Evolutionary conservation across 1,140 invertebrate species (phyloP), one percentile per base, ranked within the genome.

Genomic region (Catajapyx aquilonaris): DNA sequence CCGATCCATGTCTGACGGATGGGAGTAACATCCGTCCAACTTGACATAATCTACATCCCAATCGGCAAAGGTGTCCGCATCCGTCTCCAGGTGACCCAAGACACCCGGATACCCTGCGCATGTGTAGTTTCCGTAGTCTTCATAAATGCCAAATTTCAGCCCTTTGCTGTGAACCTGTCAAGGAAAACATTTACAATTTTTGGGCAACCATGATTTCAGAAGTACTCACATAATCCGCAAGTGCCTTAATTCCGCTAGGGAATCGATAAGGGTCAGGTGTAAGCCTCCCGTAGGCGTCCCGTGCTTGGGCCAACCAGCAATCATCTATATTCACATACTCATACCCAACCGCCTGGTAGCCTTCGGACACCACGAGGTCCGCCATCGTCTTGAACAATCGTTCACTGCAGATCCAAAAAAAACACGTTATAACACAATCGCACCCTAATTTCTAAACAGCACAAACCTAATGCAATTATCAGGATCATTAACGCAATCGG

Each of bases 21-120:
- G 69, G 0, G 86, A 71, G 57, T 94, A 81, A 56, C 93, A 97
- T 1, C 88, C 91, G 55, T 96, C 93, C 41, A 97, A 55, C 58
- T 97, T 96, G 0, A 97, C 76, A 51, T 93, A 93, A 52, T 97
- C 91, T 7, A 96, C 84, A 31, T 81, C 78, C 93, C 93, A 97
- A 1, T 81, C 73, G n/a, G 85, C 87, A 63, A 96, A 96, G 2
- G 81, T 85, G 19, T 76, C 59, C 0, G 88, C 87, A 61, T 95
- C 91, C 46, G 62, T 63, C 49, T 84, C 65, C 48, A 93, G 63
- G 59, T 84, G 72, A 2, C 81, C 83, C 31, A 90, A 64, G 41
- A 86, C 79, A 25, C 91, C 93, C 11, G 91, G 91, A 57, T 91
- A 97, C 5, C 88, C 88, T 3, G 75, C 81, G 51, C 93, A 97